A percentile compares a stretch with the other conserved stretches of the same genome.
These are phyloP conservation scores for Sarcophaga subvicina DNA, from an alignment of 2,888 invertebrate species.

Conservation along the genomic window DNA sequence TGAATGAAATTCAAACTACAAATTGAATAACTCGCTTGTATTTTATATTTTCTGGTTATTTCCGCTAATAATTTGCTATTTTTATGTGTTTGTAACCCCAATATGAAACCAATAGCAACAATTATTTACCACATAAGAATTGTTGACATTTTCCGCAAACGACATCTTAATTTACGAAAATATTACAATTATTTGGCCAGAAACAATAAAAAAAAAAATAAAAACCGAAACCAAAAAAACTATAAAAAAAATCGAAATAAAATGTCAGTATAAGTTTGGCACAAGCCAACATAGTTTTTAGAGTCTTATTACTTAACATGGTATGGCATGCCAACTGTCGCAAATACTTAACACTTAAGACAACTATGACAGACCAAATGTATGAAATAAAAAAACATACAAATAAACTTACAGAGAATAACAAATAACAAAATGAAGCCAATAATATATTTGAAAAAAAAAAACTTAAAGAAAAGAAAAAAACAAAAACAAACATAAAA, in stretches of 20 bases:
- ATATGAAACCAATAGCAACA: constrained; percentile 2
- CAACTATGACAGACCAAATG: constrained; percentile 66
- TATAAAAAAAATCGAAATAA: constrained; percentile 2
- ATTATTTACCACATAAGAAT: constrained; percentile 17
- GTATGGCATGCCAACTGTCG: constrained; percentile 68
- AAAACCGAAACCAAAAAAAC: constrained; percentile 23
- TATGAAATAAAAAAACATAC: constrained; percentile 17
- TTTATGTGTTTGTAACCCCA: not conserved
- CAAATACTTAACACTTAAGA: constrained; percentile 69
- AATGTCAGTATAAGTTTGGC: constrained; percentile 67
- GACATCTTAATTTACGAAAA: constrained; percentile 60
- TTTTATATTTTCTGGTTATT: too few relatives aligned
- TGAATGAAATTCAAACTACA: too few relatives aligned
- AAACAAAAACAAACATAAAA: constrained; percentile 12
- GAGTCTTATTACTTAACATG: constrained; percentile 68
- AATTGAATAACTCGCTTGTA: too few relatives aligned
- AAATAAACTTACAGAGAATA: constrained; percentile 23
- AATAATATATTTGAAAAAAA: constrained; percentile 56
- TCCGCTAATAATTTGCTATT: too few relatives aligned
- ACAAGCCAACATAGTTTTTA: constrained; percentile 65
- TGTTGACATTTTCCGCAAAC: constrained; percentile 45
- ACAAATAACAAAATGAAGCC: constrained; percentile 1
- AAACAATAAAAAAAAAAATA: constrained; percentile 49
- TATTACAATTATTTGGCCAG: constrained; percentile 54
- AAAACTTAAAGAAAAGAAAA: constrained; percentile 43